These are phyloP conservation scores for Himalopsyche japonica DNA, from an alignment of 2,888 invertebrate species.

Conservation along the genomic window DNA sequence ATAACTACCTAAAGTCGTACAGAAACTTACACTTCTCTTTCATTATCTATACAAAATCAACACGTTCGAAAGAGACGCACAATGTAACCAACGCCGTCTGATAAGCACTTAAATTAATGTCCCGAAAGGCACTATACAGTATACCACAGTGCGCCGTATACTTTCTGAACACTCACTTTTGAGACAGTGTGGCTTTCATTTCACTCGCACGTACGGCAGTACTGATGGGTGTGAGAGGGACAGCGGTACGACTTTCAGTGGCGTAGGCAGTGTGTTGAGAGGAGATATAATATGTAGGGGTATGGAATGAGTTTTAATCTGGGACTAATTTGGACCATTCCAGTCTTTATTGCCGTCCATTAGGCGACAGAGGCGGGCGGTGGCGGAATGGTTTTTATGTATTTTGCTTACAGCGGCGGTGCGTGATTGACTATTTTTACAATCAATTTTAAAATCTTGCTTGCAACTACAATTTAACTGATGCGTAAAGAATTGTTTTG, in stretches of 20 bases:
- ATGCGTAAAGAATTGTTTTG: too few relatives aligned
- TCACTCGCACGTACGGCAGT: background rate
- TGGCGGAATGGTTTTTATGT: slow-evolving; percentile 1
- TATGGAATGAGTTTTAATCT: slow-evolving; percentile 66
- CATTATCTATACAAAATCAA: background rate
- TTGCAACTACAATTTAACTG: too few relatives aligned
- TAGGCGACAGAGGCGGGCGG: slow-evolving; percentile 21
- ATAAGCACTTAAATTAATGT: background rate
- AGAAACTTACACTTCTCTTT: background rate
- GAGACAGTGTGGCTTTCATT: background rate
- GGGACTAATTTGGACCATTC: slow-evolving; percentile 63
- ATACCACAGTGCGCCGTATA: background rate
- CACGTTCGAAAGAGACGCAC: slow-evolving; percentile 12
- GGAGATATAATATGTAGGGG: slow-evolving; percentile 1
- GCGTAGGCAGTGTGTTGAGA: background rate
- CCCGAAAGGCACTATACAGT: background rate
- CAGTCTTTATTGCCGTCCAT: slow-evolving; percentile 45
- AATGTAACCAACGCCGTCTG: background rate
- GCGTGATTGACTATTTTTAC: background rate
- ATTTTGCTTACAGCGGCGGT: background rate
- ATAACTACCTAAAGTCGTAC: slow-evolving; percentile 25
- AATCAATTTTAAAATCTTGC: background rate
- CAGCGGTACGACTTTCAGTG: background rate
- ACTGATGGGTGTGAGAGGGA: background rate
- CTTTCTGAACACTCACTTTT: background rate